These are phyloP conservation scores for Spodoptera frugiperda DNA, from an alignment of 1,140 invertebrate species.

Conservation along the genomic window DNA sequence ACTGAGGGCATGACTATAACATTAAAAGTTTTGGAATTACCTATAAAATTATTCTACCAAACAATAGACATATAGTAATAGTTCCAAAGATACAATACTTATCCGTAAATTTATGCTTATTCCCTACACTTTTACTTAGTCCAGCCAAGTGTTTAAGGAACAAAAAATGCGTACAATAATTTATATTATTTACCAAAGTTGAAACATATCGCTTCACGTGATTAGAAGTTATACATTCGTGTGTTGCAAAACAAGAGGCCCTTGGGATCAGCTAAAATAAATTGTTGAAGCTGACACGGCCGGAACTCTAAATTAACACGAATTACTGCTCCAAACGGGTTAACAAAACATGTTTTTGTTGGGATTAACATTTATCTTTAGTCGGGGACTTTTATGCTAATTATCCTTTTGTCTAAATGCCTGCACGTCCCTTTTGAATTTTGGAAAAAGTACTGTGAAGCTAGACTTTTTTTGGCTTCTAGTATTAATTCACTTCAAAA, in stretches of 20 bases:
- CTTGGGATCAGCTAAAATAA: constrained; percentile 17
- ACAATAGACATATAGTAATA: no score
- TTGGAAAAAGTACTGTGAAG: background rate
- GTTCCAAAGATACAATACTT: no score
- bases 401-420: constrained; percentile 22
- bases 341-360: constrained; percentile 40
- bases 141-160: no score
- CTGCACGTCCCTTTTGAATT: constrained; percentile 8
- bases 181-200: background rate
- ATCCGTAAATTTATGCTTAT: no score
- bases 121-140: no score
- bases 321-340: constrained; percentile 20
- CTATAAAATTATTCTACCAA: no score
- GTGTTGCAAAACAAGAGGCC: constrained; percentile 8
- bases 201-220: background rate
- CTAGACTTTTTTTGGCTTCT: constrained; percentile 4
- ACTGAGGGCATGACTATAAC: no score
- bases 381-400: constrained; percentile 28
- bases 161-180: no score
- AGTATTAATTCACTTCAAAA: background rate
- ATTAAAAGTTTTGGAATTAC: no score
- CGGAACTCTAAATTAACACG: constrained; percentile 37
- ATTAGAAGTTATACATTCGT: background rate
- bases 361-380: constrained; percentile 35
- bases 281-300: constrained; percentile 18